These are phyloP conservation scores for Climacteris rufus DNA, from an alignment of 2,113 vertebrate genomes.

Conservation along the genomic window DNA sequence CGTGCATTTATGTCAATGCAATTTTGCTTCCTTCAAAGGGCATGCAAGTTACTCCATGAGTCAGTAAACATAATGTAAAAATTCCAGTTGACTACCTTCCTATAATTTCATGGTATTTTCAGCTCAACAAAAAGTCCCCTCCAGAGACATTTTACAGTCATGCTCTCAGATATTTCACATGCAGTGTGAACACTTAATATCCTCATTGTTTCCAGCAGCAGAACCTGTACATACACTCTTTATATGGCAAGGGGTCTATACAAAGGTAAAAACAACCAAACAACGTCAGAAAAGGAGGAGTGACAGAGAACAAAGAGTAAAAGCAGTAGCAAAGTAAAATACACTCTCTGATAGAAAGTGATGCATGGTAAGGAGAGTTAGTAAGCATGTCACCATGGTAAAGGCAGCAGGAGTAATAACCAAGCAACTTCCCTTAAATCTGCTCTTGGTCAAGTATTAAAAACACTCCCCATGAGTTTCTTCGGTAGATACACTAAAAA, in stretches of 20 bases:
- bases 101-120: neutral
- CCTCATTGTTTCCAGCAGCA: neutral
- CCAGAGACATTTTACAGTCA: neutral
- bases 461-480: neutral
- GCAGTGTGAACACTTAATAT: neutral
- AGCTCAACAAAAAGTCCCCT: neutral
- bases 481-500: neutral
- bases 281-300: neutral
- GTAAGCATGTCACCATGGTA: neutral
- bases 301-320: neutral
- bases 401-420: neutral
- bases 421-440: neutral
- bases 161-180: neutral
- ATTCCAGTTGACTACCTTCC: conserved; percentile 4
- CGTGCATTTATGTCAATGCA: neutral
- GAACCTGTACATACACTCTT: neutral
- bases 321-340: neutral
- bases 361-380: neutral
- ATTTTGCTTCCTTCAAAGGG: neutral
- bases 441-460: neutral
- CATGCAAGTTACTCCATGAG: neutral
- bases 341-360: neutral
- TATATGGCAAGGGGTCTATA: neutral
- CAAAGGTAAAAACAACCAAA: neutral
- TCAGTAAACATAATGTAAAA: neutral